Evolutionary conservation across 2,113 vertebrate genomes (phyloP).

Genomic region (Sula dactylatra): DNA sequence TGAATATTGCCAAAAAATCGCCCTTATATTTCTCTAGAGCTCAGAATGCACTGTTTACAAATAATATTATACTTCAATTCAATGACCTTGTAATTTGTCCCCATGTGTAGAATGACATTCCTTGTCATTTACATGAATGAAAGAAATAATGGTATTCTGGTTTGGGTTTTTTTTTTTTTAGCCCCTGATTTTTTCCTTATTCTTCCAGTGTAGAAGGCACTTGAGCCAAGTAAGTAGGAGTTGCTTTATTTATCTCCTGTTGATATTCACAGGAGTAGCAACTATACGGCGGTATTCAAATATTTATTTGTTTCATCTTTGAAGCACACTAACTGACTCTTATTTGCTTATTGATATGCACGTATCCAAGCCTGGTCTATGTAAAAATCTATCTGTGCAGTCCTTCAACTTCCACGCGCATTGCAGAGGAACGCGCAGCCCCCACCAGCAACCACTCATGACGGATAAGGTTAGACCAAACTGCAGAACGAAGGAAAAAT

Average conservation of each 20-base stretch:
- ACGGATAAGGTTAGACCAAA: not conserved
- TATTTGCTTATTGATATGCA: not conserved
- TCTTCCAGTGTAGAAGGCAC: not conserved
- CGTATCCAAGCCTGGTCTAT: not conserved
- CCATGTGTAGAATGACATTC: not conserved
- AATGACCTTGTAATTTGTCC: not conserved
- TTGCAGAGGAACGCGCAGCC: not conserved
- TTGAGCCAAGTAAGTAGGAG: not conserved
- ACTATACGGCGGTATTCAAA: not conserved
- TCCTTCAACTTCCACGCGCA: fast-evolving
- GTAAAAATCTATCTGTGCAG: too few relatives aligned
- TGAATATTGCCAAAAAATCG: not conserved
- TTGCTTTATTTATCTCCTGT: not conserved
- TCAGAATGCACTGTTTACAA: not conserved
- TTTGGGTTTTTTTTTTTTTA: not conserved
- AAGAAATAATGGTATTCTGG: not conserved
- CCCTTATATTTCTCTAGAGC: not conserved
- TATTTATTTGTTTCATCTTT: not conserved
- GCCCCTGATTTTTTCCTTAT: not conserved
- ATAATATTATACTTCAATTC: not conserved
- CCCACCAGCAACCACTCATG: not conserved
- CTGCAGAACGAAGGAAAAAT: not conserved
- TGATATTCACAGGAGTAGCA: not conserved
- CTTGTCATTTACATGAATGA: not conserved
- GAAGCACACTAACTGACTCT: not conserved